Percentiles rank a stretch among this genome's conserved stretches.
Conservation (phyloP, 1,140 invertebrate species). For the Thalassaphorura encarpata region DNA sequence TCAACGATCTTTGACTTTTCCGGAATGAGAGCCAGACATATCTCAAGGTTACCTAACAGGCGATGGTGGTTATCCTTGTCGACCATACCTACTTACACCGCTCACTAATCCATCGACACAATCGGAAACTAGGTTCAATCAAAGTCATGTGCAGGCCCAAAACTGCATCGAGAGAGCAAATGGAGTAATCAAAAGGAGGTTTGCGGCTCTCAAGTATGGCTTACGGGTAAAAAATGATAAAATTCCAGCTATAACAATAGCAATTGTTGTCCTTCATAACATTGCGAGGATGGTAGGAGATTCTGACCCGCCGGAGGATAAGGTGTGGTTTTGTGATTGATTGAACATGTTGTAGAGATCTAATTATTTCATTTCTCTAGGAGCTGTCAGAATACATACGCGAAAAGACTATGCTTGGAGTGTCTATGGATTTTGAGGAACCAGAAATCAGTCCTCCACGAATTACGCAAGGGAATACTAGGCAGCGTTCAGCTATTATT, state of each 20-base stretch:
- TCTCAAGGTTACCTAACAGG: neutral
- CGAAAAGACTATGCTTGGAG: neutral
- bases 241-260: constrained; percentile 36
- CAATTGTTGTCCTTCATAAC: constrained; percentile 39
- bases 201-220: neutral
- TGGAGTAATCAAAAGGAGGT: neutral
- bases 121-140: constrained; percentile 19
- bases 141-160: neutral
- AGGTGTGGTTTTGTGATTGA: neutral
- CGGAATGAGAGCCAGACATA: neutral
- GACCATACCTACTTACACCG: constrained; percentile 27
- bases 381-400: neutral
- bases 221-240: constrained; percentile 30
- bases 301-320: constrained; percentile 8
- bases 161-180: neutral
- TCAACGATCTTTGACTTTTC: constrained; percentile 20
- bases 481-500: too few species aligned
- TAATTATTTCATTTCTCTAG: neutral
- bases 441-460: neutral
- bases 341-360: neutral
- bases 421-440: neutral
- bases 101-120: constrained; percentile 17
- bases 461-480: neutral
- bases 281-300: constrained; percentile 30
- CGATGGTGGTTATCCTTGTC: constrained; percentile 14